Conservation (phyloP, 2,113 vertebrate genomes). For the Garra rufa region DNA sequence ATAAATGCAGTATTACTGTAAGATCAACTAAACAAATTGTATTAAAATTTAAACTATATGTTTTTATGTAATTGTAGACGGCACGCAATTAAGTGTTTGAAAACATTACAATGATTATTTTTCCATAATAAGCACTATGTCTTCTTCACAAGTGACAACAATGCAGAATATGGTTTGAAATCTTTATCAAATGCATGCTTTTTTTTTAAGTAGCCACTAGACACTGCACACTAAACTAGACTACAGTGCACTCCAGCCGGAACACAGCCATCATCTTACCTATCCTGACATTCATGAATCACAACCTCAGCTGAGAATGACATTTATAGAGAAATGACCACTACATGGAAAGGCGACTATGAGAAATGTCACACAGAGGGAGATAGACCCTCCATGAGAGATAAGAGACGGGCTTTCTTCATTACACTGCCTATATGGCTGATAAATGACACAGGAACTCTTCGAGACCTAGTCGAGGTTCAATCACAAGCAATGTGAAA, state of each 20-base stretch:
- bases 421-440: conserved; percentile 46
- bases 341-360: conserved; percentile 48
- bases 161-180: background rate
- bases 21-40: background rate
- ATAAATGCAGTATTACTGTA: background rate
- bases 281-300: conserved; percentile 54
- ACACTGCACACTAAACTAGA: background rate
- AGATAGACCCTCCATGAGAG: conserved; percentile 33
- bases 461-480: background rate
- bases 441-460: conserved; percentile 50
- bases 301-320: conserved; percentile 58
- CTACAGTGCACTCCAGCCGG: background rate
- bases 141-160: background rate
- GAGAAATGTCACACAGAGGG: conserved; percentile 56
- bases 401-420: conserved; percentile 47
- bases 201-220: background rate
- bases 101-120: background rate
- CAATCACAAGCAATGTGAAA: no score
- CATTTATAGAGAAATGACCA: conserved; percentile 62
- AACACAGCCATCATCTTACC: background rate
- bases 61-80: background rate
- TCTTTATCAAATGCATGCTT: background rate
- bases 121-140: background rate
- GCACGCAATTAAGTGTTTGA: background rate
- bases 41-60: background rate